phyloP scores from a whole-genome alignment of 2,888 invertebrate genomes.

The Eilema griseolum region DNA sequence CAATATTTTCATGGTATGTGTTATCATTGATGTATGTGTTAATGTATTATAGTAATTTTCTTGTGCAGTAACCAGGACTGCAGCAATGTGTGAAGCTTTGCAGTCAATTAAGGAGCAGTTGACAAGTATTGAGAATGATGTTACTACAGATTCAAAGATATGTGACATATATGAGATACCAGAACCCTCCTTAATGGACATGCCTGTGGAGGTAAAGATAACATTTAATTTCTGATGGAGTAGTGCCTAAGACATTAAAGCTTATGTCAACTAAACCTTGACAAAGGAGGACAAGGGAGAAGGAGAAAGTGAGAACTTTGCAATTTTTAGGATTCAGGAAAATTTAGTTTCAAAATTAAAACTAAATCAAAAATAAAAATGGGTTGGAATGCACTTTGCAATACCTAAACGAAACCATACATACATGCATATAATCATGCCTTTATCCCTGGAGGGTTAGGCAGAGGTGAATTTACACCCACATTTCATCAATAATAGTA shows the following conservation, averaged over 20 bases:
- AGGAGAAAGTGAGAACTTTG: no score
- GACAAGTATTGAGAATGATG: constrained; percentile 63
- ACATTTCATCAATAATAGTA: no score
- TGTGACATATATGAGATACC: constrained; percentile 55
- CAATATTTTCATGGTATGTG: not conserved
- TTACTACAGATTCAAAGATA: constrained; percentile 37
- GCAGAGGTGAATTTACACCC: no score
- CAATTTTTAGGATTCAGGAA: no score
- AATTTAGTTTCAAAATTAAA: no score
- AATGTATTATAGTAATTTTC: not conserved
- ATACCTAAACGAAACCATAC: no score
- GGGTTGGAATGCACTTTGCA: no score
- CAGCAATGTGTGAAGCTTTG: constrained; percentile 38
- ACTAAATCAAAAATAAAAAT: no score
- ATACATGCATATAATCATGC: no score
- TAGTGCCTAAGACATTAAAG: not conserved
- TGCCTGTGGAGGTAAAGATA: constrained; percentile 79
- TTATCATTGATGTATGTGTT: not conserved
- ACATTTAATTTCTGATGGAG: not conserved
- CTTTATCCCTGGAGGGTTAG: no score
- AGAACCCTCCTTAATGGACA: constrained; percentile 64
- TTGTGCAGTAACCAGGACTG: not conserved
- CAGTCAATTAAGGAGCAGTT: constrained; percentile 65
- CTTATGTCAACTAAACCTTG: not conserved
- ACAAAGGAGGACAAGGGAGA: no score